Base-by-base conservation (phyloP, 2,797 vertebrate genomes). In the Melanotaenia pygmaea region DNA sequence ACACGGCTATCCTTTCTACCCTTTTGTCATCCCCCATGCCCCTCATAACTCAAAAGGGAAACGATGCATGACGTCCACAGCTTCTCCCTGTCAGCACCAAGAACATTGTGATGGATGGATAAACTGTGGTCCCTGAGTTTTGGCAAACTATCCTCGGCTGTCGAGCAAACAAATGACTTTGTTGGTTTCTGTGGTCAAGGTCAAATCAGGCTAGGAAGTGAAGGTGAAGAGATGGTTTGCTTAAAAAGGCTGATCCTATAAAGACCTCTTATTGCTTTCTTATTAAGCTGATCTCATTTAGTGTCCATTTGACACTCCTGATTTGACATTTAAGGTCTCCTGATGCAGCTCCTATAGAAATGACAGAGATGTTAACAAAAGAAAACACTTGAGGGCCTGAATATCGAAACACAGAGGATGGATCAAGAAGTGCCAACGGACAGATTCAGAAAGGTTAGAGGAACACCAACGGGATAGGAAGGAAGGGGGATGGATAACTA, bases 61-160 rank as follows among this genome's bases (percentile, higher is more conserved):
- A 76, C 56, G 67, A 84, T 67, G 79, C 62, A 35, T 38, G 87
- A 65, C 30, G 28, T 70, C 83, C 79, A 56, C 79, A 60, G 81
- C 77, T 80, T 83, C 80, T 73, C 43, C 72, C 76, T 50, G 87
- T 90, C 86, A 76, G 22, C 67, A 32, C 53, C 82, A 32, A 70
- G 81, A 79, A 76, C 88, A 72, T 37, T 32, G 72, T 89, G 85
- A 92, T 89, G 74, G 85, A 91, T 91, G 66, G 72, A 59, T 14
- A 30, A 34, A 54, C 0, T 26, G 40, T 63, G 59, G 80, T 38
- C 47, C 37, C 60, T 20, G 61, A 51, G 67, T 58, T 88, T 81
- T 59, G 79, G 68, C 63, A 53, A 65, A 53, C 78, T 69, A 61
- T 76, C 74, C 80, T 64, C 32, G 14, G 68, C 79, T 86, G 73